Conservation (phyloP, 2,888 invertebrate species). For the Ormyrus labotus region DNA sequence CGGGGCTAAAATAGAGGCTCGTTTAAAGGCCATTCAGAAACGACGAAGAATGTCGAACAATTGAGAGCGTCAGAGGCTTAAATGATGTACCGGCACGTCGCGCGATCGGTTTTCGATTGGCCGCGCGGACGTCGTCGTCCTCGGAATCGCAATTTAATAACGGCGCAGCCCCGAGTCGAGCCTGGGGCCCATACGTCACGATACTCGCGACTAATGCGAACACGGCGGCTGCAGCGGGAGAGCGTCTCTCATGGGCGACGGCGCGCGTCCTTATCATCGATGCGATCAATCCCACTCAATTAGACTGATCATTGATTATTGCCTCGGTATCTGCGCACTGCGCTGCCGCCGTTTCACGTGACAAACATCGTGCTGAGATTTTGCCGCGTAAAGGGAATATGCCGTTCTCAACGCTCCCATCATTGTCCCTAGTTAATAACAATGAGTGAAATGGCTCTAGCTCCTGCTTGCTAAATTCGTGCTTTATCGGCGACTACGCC, state of each 20-base stretch:
- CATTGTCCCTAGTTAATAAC: conserved; percentile 24
- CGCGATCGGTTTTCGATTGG: conserved; percentile 62
- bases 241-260: conserved; percentile 57
- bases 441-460: conserved; percentile 16
- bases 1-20: conserved; percentile 33
- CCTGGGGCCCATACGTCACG: conserved; percentile 68
- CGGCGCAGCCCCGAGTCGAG: conserved; percentile 60
- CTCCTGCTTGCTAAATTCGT: background rate
- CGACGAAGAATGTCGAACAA: conserved; percentile 35
- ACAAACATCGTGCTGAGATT: conserved; percentile 46
- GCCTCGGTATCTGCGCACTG: conserved; percentile 53
- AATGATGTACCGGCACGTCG: conserved; percentile 32
- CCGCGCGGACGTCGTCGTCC: conserved; percentile 65
- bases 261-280: conserved; percentile 71
- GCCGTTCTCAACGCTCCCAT: conserved; percentile 3
- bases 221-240: conserved; percentile 57
- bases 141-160: conserved; percentile 65
- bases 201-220: conserved; percentile 69
- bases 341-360: conserved; percentile 8
- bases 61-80: conserved; percentile 26
- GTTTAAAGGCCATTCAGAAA: conserved; percentile 32
- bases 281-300: conserved; percentile 75
- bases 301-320: conserved; percentile 76
- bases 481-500: conserved; percentile 2
- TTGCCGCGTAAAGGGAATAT: conserved; percentile 49